Percentiles rank a stretch among this genome's conserved stretches.
These are phyloP conservation scores for Amphibalanus amphitrite DNA, from an alignment of 1,140 invertebrate species.

Conservation along the genomic window DNA sequence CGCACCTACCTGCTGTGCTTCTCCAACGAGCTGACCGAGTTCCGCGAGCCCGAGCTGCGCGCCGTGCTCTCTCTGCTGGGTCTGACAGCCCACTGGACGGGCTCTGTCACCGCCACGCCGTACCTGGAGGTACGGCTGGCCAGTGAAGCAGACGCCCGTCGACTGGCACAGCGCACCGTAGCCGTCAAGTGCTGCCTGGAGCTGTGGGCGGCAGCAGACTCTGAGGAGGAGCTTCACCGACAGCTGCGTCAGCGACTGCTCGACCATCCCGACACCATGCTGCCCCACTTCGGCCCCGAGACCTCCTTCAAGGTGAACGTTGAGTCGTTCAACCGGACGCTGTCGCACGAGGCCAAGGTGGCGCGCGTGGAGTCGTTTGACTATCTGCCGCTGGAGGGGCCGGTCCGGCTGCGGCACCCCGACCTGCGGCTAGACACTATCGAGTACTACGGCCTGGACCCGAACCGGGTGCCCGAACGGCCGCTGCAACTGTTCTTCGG, in stretches of 20 bases:
- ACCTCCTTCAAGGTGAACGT: neutral
- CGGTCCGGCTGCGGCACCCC: conserved; percentile 61
- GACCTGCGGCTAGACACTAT: conserved; percentile 56
- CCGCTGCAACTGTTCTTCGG: conserved; percentile 14
- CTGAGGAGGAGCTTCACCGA: neutral
- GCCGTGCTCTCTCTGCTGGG: neutral
- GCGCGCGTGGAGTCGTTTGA: conserved; percentile 40
- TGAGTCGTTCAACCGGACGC: neutral
- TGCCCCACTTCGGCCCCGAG: neutral
- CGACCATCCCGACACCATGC: neutral
- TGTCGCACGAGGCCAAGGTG: neutral
- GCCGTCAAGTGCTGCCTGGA: neutral
- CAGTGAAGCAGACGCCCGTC: neutral
- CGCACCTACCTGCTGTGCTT: conserved; percentile 1
- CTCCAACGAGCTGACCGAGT: neutral
- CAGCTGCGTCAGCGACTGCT: neutral
- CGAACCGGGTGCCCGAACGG: conserved; percentile 28
- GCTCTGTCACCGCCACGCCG: neutral
- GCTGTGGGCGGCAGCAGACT: neutral
- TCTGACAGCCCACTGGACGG: neutral
- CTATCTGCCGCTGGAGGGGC: conserved; percentile 58
- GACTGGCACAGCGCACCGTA: neutral
- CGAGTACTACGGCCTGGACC: conserved; percentile 67
- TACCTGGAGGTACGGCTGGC: neutral
- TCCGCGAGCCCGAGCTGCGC: neutral